phyloP scores from a whole-genome alignment of 64 coral and sea anemone genomes.

The Pocillopora damicornis region DNA sequence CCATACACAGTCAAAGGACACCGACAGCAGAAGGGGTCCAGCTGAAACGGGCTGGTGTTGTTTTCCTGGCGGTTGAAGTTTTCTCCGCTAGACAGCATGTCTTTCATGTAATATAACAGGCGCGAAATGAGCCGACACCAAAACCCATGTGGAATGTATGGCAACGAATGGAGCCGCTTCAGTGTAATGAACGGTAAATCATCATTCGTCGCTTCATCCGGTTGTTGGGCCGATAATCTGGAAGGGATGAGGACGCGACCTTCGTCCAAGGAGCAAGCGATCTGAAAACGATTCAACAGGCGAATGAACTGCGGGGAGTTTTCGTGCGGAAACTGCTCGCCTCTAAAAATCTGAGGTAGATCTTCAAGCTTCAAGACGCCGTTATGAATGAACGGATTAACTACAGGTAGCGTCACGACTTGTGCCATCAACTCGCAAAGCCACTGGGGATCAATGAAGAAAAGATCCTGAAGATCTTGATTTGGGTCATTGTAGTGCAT shows the following conservation, averaged over 20 bases:
- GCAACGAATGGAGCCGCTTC: constrained; percentile 70
- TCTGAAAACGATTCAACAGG: constrained; percentile 90
- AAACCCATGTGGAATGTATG: constrained; percentile 82
- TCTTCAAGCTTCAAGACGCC: constrained; percentile 59
- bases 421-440: constrained; percentile 89
- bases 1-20: constrained; percentile 15
- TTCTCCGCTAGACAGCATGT: constrained; percentile 58
- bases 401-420: constrained; percentile 65
- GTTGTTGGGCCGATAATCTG: constrained; percentile 76
- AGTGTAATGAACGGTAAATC: constrained; percentile 70
- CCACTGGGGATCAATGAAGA: constrained; percentile 93
- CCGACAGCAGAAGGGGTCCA: constrained; percentile 51
- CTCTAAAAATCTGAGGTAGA: constrained; percentile 65
- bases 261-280: constrained; percentile 79
- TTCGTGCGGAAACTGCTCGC: constrained; percentile 57
- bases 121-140: constrained; percentile 87
- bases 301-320: constrained; percentile 83
- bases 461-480: constrained; percentile 89
- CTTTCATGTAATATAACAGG: constrained; percentile 80
- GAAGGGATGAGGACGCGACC: constrained; percentile 87
- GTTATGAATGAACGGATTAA: constrained; percentile 58
- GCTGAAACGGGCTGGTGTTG: constrained; percentile 25
- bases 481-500: constrained; percentile 98
- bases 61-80: background rate
- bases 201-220: constrained; percentile 45